These are phyloP conservation scores for Hydrocynus forskahlii DNA, from an alignment of 2,797 vertebrate species.

Conservation along the genomic window DNA sequence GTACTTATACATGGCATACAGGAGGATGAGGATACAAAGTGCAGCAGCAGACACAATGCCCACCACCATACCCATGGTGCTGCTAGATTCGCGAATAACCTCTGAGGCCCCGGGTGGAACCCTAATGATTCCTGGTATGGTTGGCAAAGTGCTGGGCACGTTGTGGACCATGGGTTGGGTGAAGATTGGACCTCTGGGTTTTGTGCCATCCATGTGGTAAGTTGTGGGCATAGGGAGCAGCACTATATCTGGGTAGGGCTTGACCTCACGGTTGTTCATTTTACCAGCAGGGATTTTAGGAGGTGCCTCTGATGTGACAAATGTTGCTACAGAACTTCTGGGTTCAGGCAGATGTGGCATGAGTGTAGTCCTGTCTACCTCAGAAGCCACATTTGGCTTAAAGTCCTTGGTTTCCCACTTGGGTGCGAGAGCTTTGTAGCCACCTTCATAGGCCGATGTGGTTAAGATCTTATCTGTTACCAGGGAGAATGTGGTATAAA, in stretches of 20 bases:
- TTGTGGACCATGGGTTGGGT: slow-evolving; percentile 92
- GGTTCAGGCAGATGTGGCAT: slow-evolving; percentile 91
- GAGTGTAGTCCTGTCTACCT: slow-evolving; percentile 92
- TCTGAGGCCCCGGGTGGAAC: slow-evolving; percentile 88
- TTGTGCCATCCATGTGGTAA: slow-evolving; percentile 90
- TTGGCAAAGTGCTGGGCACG: slow-evolving; percentile 90
- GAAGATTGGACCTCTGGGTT: slow-evolving; percentile 88
- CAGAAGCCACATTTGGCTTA: slow-evolving; percentile 97
- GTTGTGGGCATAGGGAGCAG: slow-evolving; percentile 98
- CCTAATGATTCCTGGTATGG: slow-evolving; percentile 86
- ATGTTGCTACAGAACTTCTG: slow-evolving; percentile 87
- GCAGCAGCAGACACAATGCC: slow-evolving; percentile 95
- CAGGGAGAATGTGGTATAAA: slow-evolving; percentile 99
- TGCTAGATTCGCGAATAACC: slow-evolving; percentile 94
- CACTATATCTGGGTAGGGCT: slow-evolving; percentile 96
- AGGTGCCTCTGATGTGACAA: slow-evolving; percentile 91
- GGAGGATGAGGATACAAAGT: slow-evolving; percentile 97
- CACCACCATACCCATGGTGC: slow-evolving; percentile 98
- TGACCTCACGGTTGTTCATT: slow-evolving; percentile 97
- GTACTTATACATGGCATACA: slow-evolving; percentile 99
- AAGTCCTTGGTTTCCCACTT: slow-evolving; percentile 99
- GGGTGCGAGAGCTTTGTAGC: slow-evolving; percentile 96
- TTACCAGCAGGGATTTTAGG: slow-evolving; percentile 97
- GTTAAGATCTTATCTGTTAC: slow-evolving; percentile 99
- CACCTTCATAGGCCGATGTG: slow-evolving; percentile 98